A percentile compares a stretch with the other conserved stretches of the same genome.
Conservation (phyloP, 2,888 invertebrate species). For the Corythucha ciliata region DNA sequence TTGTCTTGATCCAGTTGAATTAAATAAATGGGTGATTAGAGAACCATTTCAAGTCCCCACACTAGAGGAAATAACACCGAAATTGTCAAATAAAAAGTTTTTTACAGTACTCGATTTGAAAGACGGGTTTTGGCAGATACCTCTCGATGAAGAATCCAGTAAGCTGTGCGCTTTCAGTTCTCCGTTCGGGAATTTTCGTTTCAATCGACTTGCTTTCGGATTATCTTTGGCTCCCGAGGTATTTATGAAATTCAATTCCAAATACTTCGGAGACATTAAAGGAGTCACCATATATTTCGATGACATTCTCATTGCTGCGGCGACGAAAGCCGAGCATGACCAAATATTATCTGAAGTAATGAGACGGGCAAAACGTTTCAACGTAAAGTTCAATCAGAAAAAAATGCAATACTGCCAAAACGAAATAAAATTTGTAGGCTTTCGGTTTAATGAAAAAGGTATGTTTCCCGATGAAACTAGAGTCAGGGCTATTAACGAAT, state of each 20-base stretch:
- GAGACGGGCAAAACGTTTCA: not conserved
- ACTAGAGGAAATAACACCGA: not conserved
- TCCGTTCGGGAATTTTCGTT: constrained; percentile 2
- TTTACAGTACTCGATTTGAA: not conserved
- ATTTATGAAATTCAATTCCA: constrained; percentile 6
- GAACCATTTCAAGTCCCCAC: not conserved
- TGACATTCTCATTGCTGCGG: not conserved
- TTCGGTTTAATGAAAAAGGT: constrained; percentile 1
- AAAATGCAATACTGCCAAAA: constrained; percentile 2
- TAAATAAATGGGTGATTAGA: not conserved
- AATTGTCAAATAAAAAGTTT: not conserved
- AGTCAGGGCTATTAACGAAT: constrained; percentile 2
- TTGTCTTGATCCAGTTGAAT: constrained; percentile 1
- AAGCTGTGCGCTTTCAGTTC: not conserved
- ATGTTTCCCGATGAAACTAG: not conserved
- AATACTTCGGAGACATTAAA: constrained; percentile 4
- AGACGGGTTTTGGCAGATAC: constrained; percentile 1
- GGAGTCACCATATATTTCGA: constrained; percentile 12
- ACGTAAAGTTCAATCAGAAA: constrained; percentile 8
- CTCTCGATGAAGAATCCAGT: not conserved
- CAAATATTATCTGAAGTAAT: constrained; percentile 3
- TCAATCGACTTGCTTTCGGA: constrained; percentile 6
- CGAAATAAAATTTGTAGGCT: constrained; percentile 6
- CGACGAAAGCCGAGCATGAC: not conserved
- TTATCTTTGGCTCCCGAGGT: not conserved